Evolutionary conservation across 2,113 vertebrate genomes (phyloP).

Genomic region (Turdus rufiventris): DNA sequence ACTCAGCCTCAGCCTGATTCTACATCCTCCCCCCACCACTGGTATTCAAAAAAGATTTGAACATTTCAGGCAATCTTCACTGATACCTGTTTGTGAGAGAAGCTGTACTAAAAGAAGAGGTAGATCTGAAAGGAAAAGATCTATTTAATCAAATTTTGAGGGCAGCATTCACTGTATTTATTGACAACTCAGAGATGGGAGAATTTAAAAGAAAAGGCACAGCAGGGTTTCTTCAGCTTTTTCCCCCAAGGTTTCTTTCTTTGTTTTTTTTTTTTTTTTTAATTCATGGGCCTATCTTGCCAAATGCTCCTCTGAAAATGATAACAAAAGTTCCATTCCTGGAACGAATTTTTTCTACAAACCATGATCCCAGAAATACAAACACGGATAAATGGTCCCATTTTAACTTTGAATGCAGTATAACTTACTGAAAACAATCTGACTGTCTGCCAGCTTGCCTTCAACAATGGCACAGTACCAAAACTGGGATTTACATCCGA

Average conservation of each 20-base stretch:
- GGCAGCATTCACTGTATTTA: not conserved
- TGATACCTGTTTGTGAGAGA: not conserved
- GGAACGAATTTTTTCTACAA: slow-evolving; percentile 59
- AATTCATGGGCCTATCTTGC: not conserved
- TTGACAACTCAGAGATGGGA: not conserved
- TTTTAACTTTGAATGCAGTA: slow-evolving; percentile 47
- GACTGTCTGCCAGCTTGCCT: slow-evolving; percentile 58
- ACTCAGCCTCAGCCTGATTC: not conserved
- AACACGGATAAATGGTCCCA: slow-evolving; percentile 65
- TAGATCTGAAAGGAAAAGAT: not conserved
- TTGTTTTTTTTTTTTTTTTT: not conserved
- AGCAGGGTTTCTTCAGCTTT: not conserved
- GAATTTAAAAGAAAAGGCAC: not conserved
- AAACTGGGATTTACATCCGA: not conserved
- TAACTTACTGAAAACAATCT: slow-evolving; percentile 65
- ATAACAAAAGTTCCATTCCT: slow-evolving; percentile 63
- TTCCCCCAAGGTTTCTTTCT: not conserved
- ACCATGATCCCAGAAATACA: slow-evolving; percentile 52
- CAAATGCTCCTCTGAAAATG: slow-evolving; percentile 44
- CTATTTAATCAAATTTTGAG: not conserved
- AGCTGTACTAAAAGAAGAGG: not conserved
- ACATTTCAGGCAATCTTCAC: not conserved
- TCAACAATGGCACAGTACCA: slow-evolving; percentile 58
- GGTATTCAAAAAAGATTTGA: not conserved
- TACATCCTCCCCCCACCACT: fast-evolving